Percentiles rank a stretch among this genome's conserved stretches.
phyloP scores from a whole-genome alignment of 2,113 vertebrate species.

The Artemisiospiza belli region DNA sequence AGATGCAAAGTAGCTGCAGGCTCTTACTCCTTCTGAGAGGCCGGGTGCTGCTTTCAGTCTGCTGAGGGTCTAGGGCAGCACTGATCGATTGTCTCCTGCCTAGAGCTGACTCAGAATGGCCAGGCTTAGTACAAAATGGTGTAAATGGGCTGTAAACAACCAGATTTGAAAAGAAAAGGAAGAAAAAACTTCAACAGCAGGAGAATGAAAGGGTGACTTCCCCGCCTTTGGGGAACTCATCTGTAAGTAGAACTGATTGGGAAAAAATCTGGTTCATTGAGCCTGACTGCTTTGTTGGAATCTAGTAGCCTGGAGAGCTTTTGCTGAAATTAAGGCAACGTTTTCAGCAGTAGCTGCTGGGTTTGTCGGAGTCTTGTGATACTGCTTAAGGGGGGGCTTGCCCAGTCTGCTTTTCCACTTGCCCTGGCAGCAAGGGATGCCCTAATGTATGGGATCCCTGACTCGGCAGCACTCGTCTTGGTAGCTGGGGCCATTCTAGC shows the following conservation, averaged over 20 bases:
- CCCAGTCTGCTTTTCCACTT: neutral
- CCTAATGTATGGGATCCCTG: neutral
- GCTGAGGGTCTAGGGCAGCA: neutral
- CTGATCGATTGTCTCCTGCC: slow-evolving; percentile 1
- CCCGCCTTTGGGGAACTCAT: neutral
- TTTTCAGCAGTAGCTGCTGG: neutral
- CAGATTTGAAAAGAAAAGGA: slow-evolving; percentile 9
- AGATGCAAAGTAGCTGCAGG: neutral
- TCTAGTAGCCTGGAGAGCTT: neutral
- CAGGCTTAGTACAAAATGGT: neutral
- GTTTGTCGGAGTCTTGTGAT: neutral
- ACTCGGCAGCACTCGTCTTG: neutral
- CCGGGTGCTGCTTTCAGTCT: neutral
- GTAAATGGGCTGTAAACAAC: slow-evolving; percentile 36
- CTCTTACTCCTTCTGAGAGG: neutral
- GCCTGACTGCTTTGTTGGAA: neutral
- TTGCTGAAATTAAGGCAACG: neutral
- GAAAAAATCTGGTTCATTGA: slow-evolving; percentile 1
- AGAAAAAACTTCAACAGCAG: neutral
- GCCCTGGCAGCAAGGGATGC: neutral
- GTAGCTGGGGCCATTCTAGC: neutral
- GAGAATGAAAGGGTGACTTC: neutral
- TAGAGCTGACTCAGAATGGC: neutral
- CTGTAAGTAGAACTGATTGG: slow-evolving; percentile 15
- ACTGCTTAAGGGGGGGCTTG: neutral